Percentiles rank a stretch among this genome's conserved stretches.
Conservation (phyloP, 2,113 vertebrate species). For the Apodemus sylvaticus region DNA sequence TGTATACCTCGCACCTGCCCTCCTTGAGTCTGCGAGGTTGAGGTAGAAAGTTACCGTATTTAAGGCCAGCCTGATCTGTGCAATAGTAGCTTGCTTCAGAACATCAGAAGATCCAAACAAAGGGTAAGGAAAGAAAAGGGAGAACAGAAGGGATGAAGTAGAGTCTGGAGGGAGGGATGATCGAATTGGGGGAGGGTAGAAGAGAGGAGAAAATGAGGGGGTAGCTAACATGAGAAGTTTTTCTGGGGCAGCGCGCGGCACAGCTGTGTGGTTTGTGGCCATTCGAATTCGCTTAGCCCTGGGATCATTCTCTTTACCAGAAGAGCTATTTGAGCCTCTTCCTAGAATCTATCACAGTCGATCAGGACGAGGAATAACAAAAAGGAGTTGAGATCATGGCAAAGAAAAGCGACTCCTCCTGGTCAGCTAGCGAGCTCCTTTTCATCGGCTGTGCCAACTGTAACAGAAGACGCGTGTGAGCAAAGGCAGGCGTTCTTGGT, state of each 20-base stretch:
- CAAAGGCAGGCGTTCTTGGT: neutral
- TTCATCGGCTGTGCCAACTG: neutral
- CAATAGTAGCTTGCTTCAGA: neutral
- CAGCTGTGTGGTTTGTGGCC: neutral
- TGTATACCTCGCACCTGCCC: too few relatives aligned
- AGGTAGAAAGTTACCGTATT: too few relatives aligned
- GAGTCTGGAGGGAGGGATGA: too few relatives aligned
- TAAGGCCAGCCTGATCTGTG: neutral
- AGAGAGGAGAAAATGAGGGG: neutral
- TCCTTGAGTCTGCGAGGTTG: too few relatives aligned
- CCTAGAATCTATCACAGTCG: conserved; percentile 33
- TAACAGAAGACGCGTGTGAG: conserved; percentile 48
- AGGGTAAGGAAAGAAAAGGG: neutral
- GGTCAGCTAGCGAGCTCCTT: neutral
- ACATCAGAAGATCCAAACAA: neutral
- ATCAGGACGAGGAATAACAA: conserved; percentile 38
- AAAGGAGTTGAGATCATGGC: conserved; percentile 42
- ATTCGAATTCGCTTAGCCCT: neutral
- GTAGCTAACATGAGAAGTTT: neutral
- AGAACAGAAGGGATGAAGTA: too few relatives aligned
- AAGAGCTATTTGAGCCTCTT: neutral
- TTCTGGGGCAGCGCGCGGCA: neutral
- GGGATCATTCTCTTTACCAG: conserved; percentile 22
- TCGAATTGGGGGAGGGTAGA: too few relatives aligned
- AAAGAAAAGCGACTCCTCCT: neutral